Conservation (phyloP, 2,113 vertebrate species). For the Percina caprodes region DNA sequence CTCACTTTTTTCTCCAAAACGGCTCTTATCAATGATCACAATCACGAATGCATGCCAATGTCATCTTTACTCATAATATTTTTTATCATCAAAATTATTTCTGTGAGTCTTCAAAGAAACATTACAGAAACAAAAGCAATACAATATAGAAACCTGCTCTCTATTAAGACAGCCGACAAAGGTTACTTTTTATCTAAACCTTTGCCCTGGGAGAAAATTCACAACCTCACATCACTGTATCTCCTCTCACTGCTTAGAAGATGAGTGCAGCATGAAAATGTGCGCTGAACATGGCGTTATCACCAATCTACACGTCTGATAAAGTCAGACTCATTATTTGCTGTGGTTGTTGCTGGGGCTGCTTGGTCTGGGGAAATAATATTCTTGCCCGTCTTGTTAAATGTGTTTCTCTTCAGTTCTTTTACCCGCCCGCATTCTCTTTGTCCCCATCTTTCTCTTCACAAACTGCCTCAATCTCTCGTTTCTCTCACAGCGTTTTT, state of each 20-base stretch:
- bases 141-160: background rate
- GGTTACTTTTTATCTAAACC: background rate
- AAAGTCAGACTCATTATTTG: slow-evolving; percentile 63
- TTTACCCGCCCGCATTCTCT: slow-evolving; percentile 18
- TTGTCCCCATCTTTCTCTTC: slow-evolving; percentile 29
- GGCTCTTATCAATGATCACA: background rate
- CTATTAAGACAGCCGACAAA: background rate
- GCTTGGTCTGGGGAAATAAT: slow-evolving; percentile 56
- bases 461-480: slow-evolving; percentile 13
- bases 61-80: background rate
- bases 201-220: slow-evolving; percentile 6
- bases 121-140: background rate
- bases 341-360: slow-evolving; percentile 45
- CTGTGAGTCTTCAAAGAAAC: background rate
- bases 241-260: slow-evolving; percentile 8
- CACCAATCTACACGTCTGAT: slow-evolving; percentile 58
- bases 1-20: no score
- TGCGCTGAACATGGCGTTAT: slow-evolving; percentile 30
- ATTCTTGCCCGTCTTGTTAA: slow-evolving; percentile 59
- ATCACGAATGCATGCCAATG: no score
- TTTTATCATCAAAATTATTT: background rate
- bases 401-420: slow-evolving; percentile 38
- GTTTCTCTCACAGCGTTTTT: slow-evolving; percentile 13
- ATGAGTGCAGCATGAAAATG: slow-evolving; percentile 32
- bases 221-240: background rate